Conservation (phyloP, 2,888 invertebrate genomes). For the Erebia epiphron region DNA sequence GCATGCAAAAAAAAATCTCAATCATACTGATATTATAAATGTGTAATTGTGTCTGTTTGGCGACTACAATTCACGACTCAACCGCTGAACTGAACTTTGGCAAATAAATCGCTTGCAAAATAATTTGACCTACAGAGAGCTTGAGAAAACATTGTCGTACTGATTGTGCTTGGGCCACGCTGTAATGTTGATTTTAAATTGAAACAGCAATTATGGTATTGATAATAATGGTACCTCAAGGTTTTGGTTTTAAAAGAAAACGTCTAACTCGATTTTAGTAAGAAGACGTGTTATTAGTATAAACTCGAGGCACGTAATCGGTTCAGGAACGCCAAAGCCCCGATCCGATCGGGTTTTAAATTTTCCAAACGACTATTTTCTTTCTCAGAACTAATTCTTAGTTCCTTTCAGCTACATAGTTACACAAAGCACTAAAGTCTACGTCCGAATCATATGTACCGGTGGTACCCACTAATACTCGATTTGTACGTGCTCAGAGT, state of each 20-base stretch:
- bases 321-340: constrained; percentile 17
- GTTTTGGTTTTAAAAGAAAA: not conserved
- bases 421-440: not conserved
- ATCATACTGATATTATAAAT: not conserved
- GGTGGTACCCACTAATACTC: not conserved
- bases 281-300: constrained; percentile 4
- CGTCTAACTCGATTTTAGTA: not conserved
- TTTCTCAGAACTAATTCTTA: constrained; percentile 4
- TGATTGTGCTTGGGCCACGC: too few relatives aligned
- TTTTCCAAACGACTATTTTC: constrained; percentile 18
- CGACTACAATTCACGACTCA: too few relatives aligned
- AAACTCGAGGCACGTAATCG: constrained; percentile 7
- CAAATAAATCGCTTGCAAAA: too few relatives aligned
- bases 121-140: too few relatives aligned
- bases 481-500: not conserved
- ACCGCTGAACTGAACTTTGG: too few relatives aligned
- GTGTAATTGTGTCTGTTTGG: too few relatives aligned
- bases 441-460: not conserved
- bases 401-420: not conserved
- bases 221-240: not conserved
- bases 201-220: too few relatives aligned
- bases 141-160: too few relatives aligned
- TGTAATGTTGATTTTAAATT: too few relatives aligned
- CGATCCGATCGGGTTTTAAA: constrained; percentile 12
- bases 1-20: not conserved